Base-by-base conservation (phyloP, 1,140 invertebrate species). In the Tenebrio molitor region DNA sequence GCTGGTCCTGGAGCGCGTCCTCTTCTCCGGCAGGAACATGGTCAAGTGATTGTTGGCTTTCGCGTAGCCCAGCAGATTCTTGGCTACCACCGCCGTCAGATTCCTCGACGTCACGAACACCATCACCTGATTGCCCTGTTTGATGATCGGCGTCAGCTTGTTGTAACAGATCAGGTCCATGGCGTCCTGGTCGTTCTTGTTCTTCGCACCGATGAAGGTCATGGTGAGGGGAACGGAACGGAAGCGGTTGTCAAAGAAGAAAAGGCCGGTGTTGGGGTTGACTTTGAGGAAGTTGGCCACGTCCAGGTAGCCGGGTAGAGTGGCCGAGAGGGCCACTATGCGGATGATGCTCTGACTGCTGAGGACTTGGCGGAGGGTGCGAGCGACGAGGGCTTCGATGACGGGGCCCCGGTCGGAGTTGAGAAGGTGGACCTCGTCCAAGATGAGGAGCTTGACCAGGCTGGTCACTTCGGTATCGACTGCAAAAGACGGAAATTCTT, bases 81-180 rank as follows among this genome's bases (percentile, higher is more conserved):
- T 79, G 0, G 96, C 97, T 0, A 95, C 97, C 73, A 92, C 87
- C 12, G 94, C 89, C 0, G 98, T 99, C 4, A 96, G 95, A 87
- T 99, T 99, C 36, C 98, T 86, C 0, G 97, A 95, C 84, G 99
- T 98, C 0, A 99, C 98, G 85, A 99, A 99, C 0, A 99, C 95
- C 95, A 99, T 98, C 0, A 98, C 96, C 86, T 99, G 97, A 83
- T 99, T 93, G 0, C 95, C 96, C 78, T 94, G 90, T 76, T 90
- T 88, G 0, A 99, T 91, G 87, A 96, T 93, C 8, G 95, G 89
- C 0, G 91, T 76, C 2, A 96, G 93, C 87, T 99, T 96, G 15
- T 98, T 93, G 84, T 98, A 99, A 83, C 96, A 98, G 75, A 97
- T 89, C 50, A 90, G 87, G 84, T 99, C 97, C 93, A 99, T 98